Evolutionary conservation across 2,888 invertebrate genomes (phyloP), one percentile per base, ranked within the genome.

Genomic region (Blera fallax): DNA sequence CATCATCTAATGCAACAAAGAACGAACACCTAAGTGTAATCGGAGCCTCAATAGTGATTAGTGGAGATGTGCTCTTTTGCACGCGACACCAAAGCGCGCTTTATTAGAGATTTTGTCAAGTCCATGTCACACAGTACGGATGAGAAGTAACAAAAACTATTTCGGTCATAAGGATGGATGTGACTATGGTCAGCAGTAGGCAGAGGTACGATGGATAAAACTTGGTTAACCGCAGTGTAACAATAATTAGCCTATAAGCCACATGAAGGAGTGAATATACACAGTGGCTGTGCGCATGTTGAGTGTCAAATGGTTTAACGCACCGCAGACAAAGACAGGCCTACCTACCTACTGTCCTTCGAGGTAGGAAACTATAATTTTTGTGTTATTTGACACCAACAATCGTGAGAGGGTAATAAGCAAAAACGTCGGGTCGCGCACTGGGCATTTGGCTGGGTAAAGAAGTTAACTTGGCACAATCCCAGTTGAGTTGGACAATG

Each of bases 1-100:
- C 73, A 29, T 70, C 62, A 80, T 65, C 80, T 52, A 84, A 60
- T 85, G 84, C 84, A 76, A 65, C 67, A 72, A 76, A 72, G 58
- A 69, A 62, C 37, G 34, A 60, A 74, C 50, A 27, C 50, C 50
- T 37, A 50, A 58, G 52, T 83, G 80, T 83, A 83, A 83, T 67
- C 69, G 54, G 69, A 76, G 21, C 70, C 65, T 60, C 70, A 58
- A 58, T 50, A 27, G 11, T 37, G 43, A 58, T 52, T 50, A 27
- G 11, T 37, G 43, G 10, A 21, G 58, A 56, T 60, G 40, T 43
- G 45, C 21, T 64, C 37, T 64, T 27, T 67, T 65, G 37, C 37
- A 16, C 69, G 34, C 45, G 29, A 24, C 16, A 29, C 32, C 50
- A 34, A 48, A 45, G 43, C 21, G 43, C 21, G 69, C 54, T 74